Evolutionary conservation across 2,797 vertebrate species (phyloP), one percentile per base, ranked within the genome.

Genomic region (Gallirallus australis): DNA sequence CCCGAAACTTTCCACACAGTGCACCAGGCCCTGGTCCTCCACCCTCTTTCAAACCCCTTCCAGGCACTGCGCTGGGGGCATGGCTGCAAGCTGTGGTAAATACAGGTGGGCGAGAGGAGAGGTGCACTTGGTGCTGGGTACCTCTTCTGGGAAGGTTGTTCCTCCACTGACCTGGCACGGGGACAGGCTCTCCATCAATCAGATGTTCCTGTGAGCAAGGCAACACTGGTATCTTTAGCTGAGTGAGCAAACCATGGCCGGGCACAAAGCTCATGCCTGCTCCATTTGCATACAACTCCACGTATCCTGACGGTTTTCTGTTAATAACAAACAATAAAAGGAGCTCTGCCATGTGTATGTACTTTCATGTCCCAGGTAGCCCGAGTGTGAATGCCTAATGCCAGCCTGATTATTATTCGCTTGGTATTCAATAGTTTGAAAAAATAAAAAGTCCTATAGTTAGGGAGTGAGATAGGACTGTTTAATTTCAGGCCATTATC

Each of bases 401-500:
- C 78, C 56, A 83, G 84, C 80, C 96, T 95, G 94, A 96, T 96
- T 97, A 94, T 96, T 96, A 97, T 97, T 96, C 91, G 3, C 60
- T 73, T 93, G 66, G 75, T 86, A 92, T 95, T 96, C 94, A 94
- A 69, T 89, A 86, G 65, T 80, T 53, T 59, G 53, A 95, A 97
- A 96, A 95, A 96, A 93, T 77, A 90, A 89, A 87, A 92, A 79
- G 76, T 86, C 85, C 90, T 94, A 94, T 76, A 96, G 95, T 97
- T 95, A 91, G 89, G 77, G 85, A 95, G 89, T 25, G 85, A 97
- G 96, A 96, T 96, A 96, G 94, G 93, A 86, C 92, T 97, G 92
- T 97, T 97, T 97, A 97, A 97, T 97, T 97, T 97, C 96, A 94
- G 89, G 84, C 87, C 94, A 97, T 97, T 97, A 97, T 97, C 94